Base-by-base conservation (phyloP, 2,888 invertebrate genomes). In the Platerodrilus igneus region DNA sequence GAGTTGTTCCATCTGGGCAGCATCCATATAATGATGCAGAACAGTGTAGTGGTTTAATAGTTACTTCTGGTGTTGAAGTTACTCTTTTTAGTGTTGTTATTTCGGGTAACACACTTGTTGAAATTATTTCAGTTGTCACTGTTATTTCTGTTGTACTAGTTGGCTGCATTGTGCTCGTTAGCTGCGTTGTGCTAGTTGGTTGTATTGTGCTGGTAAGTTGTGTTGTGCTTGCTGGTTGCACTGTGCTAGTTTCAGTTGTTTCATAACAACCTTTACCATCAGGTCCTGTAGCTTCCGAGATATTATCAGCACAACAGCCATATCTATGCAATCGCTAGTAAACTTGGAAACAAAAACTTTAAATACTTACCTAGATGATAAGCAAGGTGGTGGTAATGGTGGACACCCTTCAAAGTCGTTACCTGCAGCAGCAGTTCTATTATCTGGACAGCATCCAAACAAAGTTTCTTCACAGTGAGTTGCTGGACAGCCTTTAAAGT, bases 361-460 rank as follows among this genome's bases (percentile, higher is more conserved):
- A n/a, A n/a, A 16, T 25, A 19, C 57, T 60, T 62, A 79, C 77
- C 74, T 68, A 3, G 81, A 74, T 43, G 71, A 65, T 29, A 68
- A 64, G 62, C 82, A 82, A 23, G 71, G 63, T 2, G 79, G 78
- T 6, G 78, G 77, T 8, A 62, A 71, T 50, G 70, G 70, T 35
- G 84, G 84, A 61, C 96, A 97, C 8, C 90, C 94, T 61, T 89
- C 86, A 48, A 79, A 75, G 50, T 87, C 79, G 53, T 88, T 86
- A 29, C 93, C 92, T 60, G 81, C 76, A 0, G 93, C 84, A 5
- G 80, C 70, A 0, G 84, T 86, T 50, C 75, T 74, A 27, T 82
- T 81, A 64, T 92, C 90, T 6, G 79, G 77, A 58, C 93, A 94
- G 62, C 93, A 94, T 2, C 93, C 93, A 58, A 84, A 93, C 4